Conservation (phyloP, 2,113 vertebrate species). For the Nothocercus nigrocapillus region DNA sequence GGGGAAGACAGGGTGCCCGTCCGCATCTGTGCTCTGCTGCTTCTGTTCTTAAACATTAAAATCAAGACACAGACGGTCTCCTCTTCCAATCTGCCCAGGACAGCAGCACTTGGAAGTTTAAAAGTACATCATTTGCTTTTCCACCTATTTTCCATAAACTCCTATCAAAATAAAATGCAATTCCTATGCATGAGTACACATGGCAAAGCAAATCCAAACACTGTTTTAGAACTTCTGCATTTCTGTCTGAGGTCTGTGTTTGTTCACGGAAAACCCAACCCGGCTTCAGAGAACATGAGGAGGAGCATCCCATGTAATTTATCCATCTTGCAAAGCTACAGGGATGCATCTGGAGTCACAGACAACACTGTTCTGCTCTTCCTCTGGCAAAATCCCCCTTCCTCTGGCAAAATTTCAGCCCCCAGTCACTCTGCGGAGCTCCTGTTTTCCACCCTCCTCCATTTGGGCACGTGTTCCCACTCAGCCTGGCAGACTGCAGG, state of each 20-base stretch:
- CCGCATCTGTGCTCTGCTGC: not conserved
- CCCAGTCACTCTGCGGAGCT: not conserved
- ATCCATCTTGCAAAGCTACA: not conserved
- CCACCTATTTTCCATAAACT: not conserved
- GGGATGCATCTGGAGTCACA: not conserved
- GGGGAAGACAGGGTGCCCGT: not conserved
- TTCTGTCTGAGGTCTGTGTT: not conserved
- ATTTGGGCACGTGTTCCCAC: accelerated
- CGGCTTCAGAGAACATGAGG: not conserved
- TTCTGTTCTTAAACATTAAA: not conserved
- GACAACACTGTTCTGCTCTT: not conserved
- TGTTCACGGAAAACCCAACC: not conserved
- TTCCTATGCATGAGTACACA: accelerated
- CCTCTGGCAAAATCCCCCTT: not conserved
- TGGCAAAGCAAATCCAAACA: accelerated
- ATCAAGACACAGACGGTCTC: slow-evolving; percentile 7
- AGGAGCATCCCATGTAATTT: not conserved
- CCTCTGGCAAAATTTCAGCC: not conserved
- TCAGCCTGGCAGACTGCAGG: not conserved
- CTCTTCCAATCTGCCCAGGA: not conserved
- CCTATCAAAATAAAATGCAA: not conserved
- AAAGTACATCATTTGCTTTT: not conserved
- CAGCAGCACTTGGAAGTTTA: not conserved
- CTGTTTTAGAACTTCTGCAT: not conserved
- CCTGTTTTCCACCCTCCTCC: accelerated